Conservation (phyloP, 2,797 vertebrate species). For the Otolemur crassicaudatus region DNA sequence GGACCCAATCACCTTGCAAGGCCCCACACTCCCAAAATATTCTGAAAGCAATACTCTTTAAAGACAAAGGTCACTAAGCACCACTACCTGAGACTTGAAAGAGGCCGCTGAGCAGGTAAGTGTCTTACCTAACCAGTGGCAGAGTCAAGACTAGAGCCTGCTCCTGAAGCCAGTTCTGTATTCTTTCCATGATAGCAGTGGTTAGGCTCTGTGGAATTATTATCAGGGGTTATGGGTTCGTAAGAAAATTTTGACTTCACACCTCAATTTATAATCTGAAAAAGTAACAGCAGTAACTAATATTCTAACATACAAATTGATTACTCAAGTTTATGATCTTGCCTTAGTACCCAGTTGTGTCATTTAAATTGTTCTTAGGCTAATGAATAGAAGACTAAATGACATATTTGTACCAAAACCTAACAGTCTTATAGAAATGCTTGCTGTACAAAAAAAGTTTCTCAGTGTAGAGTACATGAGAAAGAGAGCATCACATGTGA, state of each 20-base stretch:
- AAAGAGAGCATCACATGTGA: background rate
- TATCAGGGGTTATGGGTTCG: background rate
- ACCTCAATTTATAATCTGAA: conserved; percentile 24
- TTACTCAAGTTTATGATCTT: background rate
- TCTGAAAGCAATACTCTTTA: background rate
- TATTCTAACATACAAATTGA: background rate
- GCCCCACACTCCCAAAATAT: background rate
- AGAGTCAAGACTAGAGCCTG: background rate
- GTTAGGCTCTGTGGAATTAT: background rate
- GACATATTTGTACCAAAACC: background rate
- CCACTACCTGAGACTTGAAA: background rate
- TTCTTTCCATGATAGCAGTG: background rate
- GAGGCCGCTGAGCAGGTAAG: background rate
- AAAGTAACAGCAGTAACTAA: conserved; percentile 6
- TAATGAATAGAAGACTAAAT: conserved; percentile 54
- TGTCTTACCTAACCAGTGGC: background rate
- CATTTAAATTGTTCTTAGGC: conserved; percentile 27
- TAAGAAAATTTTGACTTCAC: background rate
- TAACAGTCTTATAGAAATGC: background rate
- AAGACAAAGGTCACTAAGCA: background rate
- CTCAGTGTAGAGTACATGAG: background rate
- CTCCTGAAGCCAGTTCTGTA: background rate
- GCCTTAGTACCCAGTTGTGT: background rate
- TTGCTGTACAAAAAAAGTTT: background rate
- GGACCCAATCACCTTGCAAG: background rate